Evolutionary conservation across 1,140 invertebrate species (phyloP), one percentile per base, ranked within the genome.

Genomic region (Nixonia krombeini): DNA sequence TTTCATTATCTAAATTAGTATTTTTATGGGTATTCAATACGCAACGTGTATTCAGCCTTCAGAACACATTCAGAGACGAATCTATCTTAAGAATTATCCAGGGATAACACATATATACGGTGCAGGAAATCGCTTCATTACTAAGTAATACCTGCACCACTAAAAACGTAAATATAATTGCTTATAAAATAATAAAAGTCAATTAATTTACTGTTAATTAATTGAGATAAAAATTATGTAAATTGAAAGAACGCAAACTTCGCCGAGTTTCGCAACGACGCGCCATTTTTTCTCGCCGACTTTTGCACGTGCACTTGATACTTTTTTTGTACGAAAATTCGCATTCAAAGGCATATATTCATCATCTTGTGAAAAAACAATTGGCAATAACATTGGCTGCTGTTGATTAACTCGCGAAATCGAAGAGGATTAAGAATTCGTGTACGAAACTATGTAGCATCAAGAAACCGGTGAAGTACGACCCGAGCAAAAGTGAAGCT

Each of bases 401-500:
- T 77, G 68, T 73, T 74, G 72, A 78, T 69, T 69, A 72, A 77
- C 53, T 55, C 52, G 52, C 58, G 66, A 72, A 53, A 53, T 49
- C 38, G 45, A 67, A 26, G 42, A 62, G 40, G 47, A 75, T 72
- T 71, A 76, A 76, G 56, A 73, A 72, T 71, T 70, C 65, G 70
- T 76, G 57, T 70, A 68, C 67, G 64, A 75, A 73, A 63, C 51
- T 75, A 72, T 75, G 38, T 66, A 75, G 84, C 76, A 80, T 80
- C 56, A 92, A 90, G 88, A 90, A 89, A 84, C 90, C 91, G 68
- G 82, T 90, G 71, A 88, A 89, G 73, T 94, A 91, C 86, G 92
- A 94, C 87, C 93, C 93, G 63, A 90, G 91, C 80, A 91, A 92
- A 85, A 94, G 92, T 78, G 93, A 94, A 80, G 93, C 93, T 16